Base-by-base conservation (phyloP, 2,888 invertebrate species). In the Lasioglossum leucozonium region DNA sequence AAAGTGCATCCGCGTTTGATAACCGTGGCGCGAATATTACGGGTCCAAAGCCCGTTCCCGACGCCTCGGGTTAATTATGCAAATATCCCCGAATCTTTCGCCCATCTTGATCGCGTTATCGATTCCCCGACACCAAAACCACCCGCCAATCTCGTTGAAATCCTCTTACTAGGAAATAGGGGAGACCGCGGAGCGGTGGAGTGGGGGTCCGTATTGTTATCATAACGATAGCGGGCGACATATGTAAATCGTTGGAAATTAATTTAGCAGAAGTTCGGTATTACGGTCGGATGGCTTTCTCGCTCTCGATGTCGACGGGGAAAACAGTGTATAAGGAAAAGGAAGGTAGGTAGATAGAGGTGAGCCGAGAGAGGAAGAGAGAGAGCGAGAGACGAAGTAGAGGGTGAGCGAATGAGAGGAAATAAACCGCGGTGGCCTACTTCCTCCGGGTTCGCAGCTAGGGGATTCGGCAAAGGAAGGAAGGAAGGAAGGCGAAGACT, bases 181-280 rank as follows among this genome's bases (percentile, higher is more conserved):
- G 74, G 73, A 51, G 34, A n/a, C 30, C 40, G n/a, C 18, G 22
- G 69, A 22, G 22, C 13, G 47, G 37, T 44, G 47, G 58, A 47
- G 62, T 67, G 75, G 85, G 77, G 58, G 85, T 77, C 72, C 82
- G 87, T 86, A 90, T 91, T 91, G 90, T 91, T 91, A 89, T 89
- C 88, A 76, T 84, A 87, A 88, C 84, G 91, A 89, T 87, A 81
- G 84, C 80, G 81, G 77, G 51, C 89, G 89, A 90, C 90, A 89
- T 92, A 92, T 89, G 89, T 90, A 90, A 92, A 92, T 91, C 87
- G 88, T 82, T 77, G 87, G 87, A 89, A 92, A 92, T 92, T 92
- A 92, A 92, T 92, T 90, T 91, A 88, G 88, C 90, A 87, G 86
- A 91, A 92, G 88, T 91, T 92, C 72, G 80, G 76, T 76, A 76